Percentiles rank a stretch among this genome's conserved stretches.
Evolutionary conservation across 2,888 invertebrate species (phyloP).

Genomic region (Parascotia fuliginaria): DNA sequence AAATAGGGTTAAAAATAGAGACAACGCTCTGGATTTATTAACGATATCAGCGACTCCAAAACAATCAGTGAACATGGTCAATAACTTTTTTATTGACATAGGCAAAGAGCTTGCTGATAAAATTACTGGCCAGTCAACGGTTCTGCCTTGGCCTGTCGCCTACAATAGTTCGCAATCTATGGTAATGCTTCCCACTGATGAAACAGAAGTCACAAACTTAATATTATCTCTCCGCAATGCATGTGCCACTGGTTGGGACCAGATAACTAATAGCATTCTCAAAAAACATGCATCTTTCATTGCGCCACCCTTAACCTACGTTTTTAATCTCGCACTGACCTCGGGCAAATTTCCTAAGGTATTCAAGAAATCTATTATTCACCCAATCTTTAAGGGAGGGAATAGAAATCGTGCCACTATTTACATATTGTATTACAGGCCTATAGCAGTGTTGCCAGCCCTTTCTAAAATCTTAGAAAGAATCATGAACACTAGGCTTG

Average conservation of each 20-base stretch:
- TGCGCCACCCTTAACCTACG: no score
- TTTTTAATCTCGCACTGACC: not conserved
- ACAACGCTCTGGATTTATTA: no score
- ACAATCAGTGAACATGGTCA: no score
- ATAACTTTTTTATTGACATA: no score
- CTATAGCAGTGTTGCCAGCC: constrained; percentile 18
- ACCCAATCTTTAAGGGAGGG: constrained; percentile 22
- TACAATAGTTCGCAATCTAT: not conserved
- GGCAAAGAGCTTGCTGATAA: no score
- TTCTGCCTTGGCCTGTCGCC: no score
- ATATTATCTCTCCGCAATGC: constrained; percentile 4
- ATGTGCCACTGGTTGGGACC: constrained; percentile 13
- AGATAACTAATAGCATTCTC: constrained; percentile 4
- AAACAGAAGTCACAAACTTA: constrained; percentile 4
- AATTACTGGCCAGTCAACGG: no score
- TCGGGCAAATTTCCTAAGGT: constrained; percentile 19
- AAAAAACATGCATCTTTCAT: not conserved
- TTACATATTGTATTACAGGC: no score
- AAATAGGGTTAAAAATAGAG: no score
- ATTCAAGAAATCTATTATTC: constrained; percentile 7
- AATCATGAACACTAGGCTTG: constrained; percentile 13
- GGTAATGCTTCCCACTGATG: constrained; percentile 5
- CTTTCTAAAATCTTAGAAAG: constrained; percentile 26
- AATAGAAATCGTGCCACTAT: constrained; percentile 8
- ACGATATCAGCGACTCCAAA: no score